Conservation (phyloP, 2,113 vertebrate genomes). For the Sphaerodactylus townsendi region DNA sequence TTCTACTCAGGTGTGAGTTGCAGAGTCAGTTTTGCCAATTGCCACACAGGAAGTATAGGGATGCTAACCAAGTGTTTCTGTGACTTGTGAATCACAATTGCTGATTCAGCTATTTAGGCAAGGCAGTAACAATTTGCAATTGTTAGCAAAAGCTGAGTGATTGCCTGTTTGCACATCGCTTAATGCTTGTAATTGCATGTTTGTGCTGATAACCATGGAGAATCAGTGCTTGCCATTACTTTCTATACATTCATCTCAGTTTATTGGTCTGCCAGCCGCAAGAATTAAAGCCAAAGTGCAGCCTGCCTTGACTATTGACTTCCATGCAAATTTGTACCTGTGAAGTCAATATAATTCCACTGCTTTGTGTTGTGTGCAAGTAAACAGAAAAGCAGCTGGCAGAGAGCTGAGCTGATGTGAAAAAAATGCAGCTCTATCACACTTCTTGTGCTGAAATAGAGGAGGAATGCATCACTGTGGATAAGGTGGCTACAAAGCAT, state of each 20-base stretch:
- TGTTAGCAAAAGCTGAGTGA: neutral
- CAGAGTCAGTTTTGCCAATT: neutral
- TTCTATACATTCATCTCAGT: neutral
- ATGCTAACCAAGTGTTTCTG: neutral
- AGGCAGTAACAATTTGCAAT: neutral
- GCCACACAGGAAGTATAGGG: no score
- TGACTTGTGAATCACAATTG: neutral
- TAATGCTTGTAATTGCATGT: conserved; percentile 28
- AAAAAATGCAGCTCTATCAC: neutral
- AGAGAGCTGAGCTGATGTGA: neutral
- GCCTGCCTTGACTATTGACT: neutral
- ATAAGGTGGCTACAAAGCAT: neutral
- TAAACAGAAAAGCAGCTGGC: neutral
- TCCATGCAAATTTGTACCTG: neutral
- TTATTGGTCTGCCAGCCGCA: neutral
- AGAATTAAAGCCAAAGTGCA: neutral
- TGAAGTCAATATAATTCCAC: neutral
- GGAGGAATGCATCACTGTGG: neutral
- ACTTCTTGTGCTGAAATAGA: neutral
- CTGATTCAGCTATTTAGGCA: neutral
- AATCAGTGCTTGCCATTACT: neutral
- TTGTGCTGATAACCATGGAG: conserved; percentile 6
- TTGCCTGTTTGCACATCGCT: conserved; percentile 22
- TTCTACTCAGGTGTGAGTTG: neutral
- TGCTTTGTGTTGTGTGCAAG: neutral